A percentile compares a stretch with the other conserved stretches of the same genome.
phyloP scores from a whole-genome alignment of 2,888 invertebrate species.

The Rhogogaster chlorosoma region DNA sequence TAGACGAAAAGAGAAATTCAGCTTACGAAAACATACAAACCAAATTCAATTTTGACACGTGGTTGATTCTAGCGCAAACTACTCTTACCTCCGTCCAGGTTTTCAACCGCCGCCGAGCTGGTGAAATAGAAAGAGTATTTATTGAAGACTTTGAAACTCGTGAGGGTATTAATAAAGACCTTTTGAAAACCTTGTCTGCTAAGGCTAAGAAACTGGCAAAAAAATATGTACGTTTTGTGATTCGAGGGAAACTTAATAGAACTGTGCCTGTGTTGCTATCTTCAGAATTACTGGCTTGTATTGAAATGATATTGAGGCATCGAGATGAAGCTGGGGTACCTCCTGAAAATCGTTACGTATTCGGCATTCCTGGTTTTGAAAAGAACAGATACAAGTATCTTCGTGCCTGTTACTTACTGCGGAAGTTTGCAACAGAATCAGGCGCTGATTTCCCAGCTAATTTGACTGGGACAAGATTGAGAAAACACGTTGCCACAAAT shows the following conservation, averaged over 20 bases:
- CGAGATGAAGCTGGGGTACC: conserved; percentile 23
- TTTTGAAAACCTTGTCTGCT: conserved; percentile 51
- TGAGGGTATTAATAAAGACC: conserved; percentile 51
- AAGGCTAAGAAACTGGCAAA: conserved; percentile 57
- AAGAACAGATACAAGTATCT: too few species aligned
- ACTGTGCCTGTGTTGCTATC: conserved; percentile 56
- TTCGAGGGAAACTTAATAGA: conserved; percentile 60
- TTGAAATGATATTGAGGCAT: conserved; percentile 30
- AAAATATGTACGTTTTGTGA: conserved; percentile 61
- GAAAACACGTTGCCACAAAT: conserved; percentile 61
- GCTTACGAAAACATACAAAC: conserved; percentile 27
- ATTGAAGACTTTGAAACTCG: conserved; percentile 43
- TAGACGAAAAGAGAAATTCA: conserved; percentile 19
- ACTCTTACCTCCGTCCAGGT: too few species aligned
- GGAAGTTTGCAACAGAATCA: conserved; percentile 58
- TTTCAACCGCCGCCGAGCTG: too few species aligned
- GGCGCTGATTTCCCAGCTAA: conserved; percentile 57
- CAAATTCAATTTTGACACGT: conserved; percentile 31
- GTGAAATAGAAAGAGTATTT: too few species aligned
- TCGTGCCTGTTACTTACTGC: conserved; percentile 58
- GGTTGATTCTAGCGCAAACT: too few species aligned
- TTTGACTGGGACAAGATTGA: conserved; percentile 54
- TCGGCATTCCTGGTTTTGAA: conserved; percentile 45
- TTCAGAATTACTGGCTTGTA: conserved; percentile 42
- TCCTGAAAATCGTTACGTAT: conserved; percentile 32